phyloP scores from a whole-genome alignment of 2,113 vertebrate species.

The Hymenochirus boettgeri region DNA sequence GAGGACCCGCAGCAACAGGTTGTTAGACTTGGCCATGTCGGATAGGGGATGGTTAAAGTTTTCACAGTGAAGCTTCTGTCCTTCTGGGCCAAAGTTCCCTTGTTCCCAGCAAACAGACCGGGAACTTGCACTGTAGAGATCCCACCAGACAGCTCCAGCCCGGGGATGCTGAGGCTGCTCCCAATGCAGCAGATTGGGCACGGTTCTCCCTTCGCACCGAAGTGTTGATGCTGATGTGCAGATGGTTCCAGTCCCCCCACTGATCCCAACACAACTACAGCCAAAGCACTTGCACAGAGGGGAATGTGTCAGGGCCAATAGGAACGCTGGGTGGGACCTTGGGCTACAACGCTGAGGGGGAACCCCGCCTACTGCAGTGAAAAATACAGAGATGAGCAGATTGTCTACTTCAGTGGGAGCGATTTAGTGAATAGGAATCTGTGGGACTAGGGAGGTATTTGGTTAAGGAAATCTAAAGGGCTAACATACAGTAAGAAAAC shows the following conservation, averaged over 20 bases:
- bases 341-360: conserved; percentile 35
- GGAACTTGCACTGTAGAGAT: too few relatives aligned
- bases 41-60: neutral
- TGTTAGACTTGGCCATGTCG: conserved; percentile 8
- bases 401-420: conserved; percentile 25
- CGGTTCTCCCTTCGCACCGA: neutral
- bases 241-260: too few relatives aligned
- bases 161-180: neutral
- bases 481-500: too few relatives aligned
- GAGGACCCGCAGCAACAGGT: conserved; percentile 16
- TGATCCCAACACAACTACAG: neutral
- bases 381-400: conserved; percentile 34
- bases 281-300: neutral
- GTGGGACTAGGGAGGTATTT: conserved; percentile 33
- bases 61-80: too few relatives aligned
- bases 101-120: too few relatives aligned
- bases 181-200: neutral
- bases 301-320: conserved; percentile 20
- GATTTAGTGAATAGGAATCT: conserved; percentile 23
- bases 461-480: too few relatives aligned
- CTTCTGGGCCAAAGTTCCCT: neutral
- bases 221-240: conserved; percentile 15
- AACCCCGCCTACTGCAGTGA: conserved; percentile 36
- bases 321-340: conserved; percentile 31
- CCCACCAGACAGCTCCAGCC: too few relatives aligned